Evolutionary conservation across 2,797 vertebrate species (phyloP).

Genomic region (Sebastes vulpes): DNA sequence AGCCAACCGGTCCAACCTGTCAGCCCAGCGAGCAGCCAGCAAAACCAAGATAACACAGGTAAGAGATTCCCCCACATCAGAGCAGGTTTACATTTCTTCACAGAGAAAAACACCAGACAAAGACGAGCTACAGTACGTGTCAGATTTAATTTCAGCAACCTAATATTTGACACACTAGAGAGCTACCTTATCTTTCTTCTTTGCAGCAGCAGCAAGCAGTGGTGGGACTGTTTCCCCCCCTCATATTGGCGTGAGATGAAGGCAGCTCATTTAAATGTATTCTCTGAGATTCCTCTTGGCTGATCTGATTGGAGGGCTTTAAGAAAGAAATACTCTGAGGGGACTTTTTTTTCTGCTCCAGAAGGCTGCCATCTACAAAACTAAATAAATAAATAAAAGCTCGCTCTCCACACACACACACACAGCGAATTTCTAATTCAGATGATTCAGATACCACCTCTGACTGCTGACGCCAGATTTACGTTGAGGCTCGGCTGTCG

Average conservation of each 20-base stretch:
- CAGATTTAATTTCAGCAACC: constrained; percentile 39
- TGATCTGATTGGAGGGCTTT: constrained; percentile 62
- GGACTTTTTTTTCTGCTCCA: constrained; percentile 41
- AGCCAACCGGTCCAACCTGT: constrained; percentile 88
- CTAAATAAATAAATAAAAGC: constrained; percentile 58
- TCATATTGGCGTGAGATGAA: constrained; percentile 69
- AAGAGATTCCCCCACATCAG: constrained; percentile 19
- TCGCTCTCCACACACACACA: neutral
- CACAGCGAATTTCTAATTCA: constrained; percentile 33
- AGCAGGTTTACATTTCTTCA: neutral
- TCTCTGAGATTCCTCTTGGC: constrained; percentile 64
- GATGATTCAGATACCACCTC: constrained; percentile 40
- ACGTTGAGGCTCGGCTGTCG: constrained; percentile 16
- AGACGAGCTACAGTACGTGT: constrained; percentile 1
- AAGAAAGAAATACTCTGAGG: constrained; percentile 44
- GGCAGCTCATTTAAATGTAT: constrained; percentile 71
- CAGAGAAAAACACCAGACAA: neutral
- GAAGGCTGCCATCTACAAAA: constrained; percentile 59
- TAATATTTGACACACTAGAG: constrained; percentile 31
- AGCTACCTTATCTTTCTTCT: constrained; percentile 33
- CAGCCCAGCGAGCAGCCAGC: constrained; percentile 80
- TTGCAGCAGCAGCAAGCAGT: constrained; percentile 22
- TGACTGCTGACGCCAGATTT: constrained; percentile 42
- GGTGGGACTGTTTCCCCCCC: constrained; percentile 20
- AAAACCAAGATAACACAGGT: constrained; percentile 88